Percentiles rank a stretch among this genome's conserved stretches.
Evolutionary conservation across 2,888 invertebrate genomes (phyloP).

Genomic region (Carterocephalus palaemon): DNA sequence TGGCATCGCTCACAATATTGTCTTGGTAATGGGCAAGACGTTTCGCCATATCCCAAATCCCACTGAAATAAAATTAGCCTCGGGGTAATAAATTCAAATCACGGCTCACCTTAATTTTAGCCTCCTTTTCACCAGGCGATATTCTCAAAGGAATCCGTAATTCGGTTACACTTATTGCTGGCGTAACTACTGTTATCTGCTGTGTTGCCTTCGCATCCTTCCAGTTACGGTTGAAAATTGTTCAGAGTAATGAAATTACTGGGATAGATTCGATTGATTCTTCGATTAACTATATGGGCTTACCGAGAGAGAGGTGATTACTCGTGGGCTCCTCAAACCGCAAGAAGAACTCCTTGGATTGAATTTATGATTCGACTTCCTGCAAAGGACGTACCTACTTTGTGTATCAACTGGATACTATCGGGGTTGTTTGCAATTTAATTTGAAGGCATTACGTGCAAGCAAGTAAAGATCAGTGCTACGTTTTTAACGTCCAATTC

Average conservation of each 20-base stretch:
- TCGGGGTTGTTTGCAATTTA: too few species aligned
- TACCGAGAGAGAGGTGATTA: slow-evolving; percentile 25
- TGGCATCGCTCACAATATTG: slow-evolving; percentile 58
- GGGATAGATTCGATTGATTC: slow-evolving; percentile 29
- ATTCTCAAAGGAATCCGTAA: slow-evolving; percentile 69
- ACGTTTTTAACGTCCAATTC: too few species aligned
- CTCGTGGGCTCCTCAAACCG: slow-evolving; percentile 27
- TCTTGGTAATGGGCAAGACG: slow-evolving; percentile 54
- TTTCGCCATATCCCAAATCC: slow-evolving; percentile 48
- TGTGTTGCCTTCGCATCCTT: slow-evolving; percentile 37
- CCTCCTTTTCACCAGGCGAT: slow-evolving; percentile 67
- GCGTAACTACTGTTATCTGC: slow-evolving; percentile 51
- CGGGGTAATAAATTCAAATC: slow-evolving; percentile 75
- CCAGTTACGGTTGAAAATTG: slow-evolving; percentile 30
- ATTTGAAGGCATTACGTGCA: too few species aligned
- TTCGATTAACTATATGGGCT: slow-evolving; percentile 19
- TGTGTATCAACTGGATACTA: background rate
- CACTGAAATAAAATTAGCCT: slow-evolving; percentile 72
- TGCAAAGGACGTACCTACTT: background rate
- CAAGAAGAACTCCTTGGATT: slow-evolving; percentile 12
- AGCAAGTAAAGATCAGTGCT: too few species aligned
- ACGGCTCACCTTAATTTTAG: slow-evolving; percentile 67
- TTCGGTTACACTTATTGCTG: slow-evolving; percentile 69
- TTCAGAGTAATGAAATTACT: slow-evolving; percentile 34
- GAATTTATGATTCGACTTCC: slow-evolving; percentile 19